Base-by-base conservation (phyloP, 2,888 invertebrate genomes). In the Agrilus cyanescens region DNA sequence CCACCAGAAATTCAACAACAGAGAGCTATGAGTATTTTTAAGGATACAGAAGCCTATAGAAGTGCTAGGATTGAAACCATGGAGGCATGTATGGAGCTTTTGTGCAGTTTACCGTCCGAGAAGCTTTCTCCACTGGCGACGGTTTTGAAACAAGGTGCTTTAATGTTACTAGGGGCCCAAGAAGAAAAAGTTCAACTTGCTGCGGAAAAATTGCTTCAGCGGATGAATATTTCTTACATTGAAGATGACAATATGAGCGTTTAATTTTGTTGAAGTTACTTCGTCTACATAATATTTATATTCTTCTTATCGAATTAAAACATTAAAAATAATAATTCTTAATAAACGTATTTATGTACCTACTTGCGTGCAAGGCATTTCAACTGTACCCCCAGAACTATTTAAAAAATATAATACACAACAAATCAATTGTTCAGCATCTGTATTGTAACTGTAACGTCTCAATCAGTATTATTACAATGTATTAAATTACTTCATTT, bases 1-100 rank as follows among this genome's bases (percentile, higher is more conserved):
- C 84, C 85, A 3, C 82, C 83, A 0, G 87, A 87, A 65, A 85
- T 90, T 42, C 86, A 87, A 56, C 82, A 84, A 53, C 88, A 90
- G 59, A 75, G 87, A 52, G 76, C 81, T 40, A 72, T 80, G 37
- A 88, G 89, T 56, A 85, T 89, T 47, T 78, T 82, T 50, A 90
- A 86, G 74, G 86, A 94, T 62, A 81, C 83, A 41, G 91, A 91
- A 58, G 87, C 89, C 13, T 86, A 85, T 59, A 75, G 85, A 47
- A 78, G 80, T 43, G 85, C 90, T 14, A 80, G 89, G 70, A 83
- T 87, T 20, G 89, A 93, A 63, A 80, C 89, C 54, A 73, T 94
- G 53, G 82, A 85, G 61, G 85, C 87, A 15, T 82, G 87, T 50
- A 76, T 94, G 60, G 89, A 91, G 59, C 71, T 91, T 20, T 49